Evolutionary conservation across 23 tunicate genomes (phyloP).

Genomic region (Corella eumyota): DNA sequence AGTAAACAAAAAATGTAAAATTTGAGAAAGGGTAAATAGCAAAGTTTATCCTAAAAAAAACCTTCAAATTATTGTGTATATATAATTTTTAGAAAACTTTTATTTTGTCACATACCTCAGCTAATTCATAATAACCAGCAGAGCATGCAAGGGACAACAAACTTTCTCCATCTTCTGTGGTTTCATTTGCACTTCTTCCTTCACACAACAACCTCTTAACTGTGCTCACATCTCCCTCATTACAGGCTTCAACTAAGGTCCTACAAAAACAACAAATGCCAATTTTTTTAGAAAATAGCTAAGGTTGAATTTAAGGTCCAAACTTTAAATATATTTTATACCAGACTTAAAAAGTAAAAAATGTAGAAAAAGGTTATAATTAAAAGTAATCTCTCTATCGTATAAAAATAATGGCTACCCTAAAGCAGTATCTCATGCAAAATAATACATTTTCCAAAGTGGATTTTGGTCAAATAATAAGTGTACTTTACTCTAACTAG

Average conservation of each 20-base stretch:
- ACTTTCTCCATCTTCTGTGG: slow-evolving; percentile 94
- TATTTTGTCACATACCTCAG: slow-evolving; percentile 49
- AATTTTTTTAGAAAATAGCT: not conserved
- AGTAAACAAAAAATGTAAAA: not conserved
- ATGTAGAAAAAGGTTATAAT: not conserved
- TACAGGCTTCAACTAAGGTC: slow-evolving; percentile 83
- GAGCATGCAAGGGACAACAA: slow-evolving; percentile 84
- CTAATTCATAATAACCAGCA: slow-evolving; percentile 84
- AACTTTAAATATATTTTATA: not conserved
- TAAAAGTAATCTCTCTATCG: not conserved
- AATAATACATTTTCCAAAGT: not conserved
- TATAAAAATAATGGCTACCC: not conserved
- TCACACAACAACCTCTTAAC: slow-evolving; percentile 58
- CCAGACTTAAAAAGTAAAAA: not conserved
- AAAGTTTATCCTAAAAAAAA: not conserved
- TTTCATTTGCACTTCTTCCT: slow-evolving; percentile 82
- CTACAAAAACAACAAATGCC: slow-evolving; percentile 12
- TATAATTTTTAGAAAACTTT: no score
- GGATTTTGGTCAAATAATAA: no score
- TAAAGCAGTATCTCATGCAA: not conserved
- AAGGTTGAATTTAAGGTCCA: not conserved
- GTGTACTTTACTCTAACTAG: no score
- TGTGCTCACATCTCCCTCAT: slow-evolving; percentile 76
- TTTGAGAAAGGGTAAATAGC: not conserved
- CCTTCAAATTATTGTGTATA: no score